Evolutionary conservation across 1,140 invertebrate genomes (phyloP), one percentile per base, ranked within the genome.

Genomic region (Hyles vespertilio): DNA sequence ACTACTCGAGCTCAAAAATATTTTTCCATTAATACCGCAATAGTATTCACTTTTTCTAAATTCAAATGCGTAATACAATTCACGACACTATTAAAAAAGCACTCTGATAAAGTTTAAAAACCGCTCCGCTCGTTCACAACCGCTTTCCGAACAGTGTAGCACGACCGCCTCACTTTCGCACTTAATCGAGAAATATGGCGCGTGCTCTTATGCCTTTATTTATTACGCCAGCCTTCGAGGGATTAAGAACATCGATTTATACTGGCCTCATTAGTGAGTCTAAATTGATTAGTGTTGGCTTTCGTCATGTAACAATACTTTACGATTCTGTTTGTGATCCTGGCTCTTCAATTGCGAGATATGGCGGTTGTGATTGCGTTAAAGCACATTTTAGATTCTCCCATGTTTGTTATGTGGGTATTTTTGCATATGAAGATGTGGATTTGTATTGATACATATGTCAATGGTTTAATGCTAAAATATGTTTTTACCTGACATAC

Each of bases 131-230:
- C 4, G 58, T 9, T 46, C 54, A 36, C 53, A 32, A 36, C 56
- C 47, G 32, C 32, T 40, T 34, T 22, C 36, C 36, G 5, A 40
- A 40, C 36, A 9, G 52, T 54, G 65, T 64, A 61, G 49, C 58
- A 51, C 69, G 58, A 63, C 58, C 65, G 67, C 67, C 60, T 76
- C 77, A 82, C 81, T 82, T 84, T 88, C 77, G 78, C 81, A 84
- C 78, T 85, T 88, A 88, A 88, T 88, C 85, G 81, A 85, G 83
- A 88, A 85, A 86, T 88, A 88, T 88, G 81, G 82, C 73, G 72
- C 69, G 66, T 71, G 77, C 74, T 77, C 77, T 85, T 83, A 84
- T 84, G 70, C 80, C 72, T 79, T 84, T 86, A 88, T 88, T 86
- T 85, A 88, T 88, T 81, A 62, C 74, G 34, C 60, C 55, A 59